Percentiles rank a stretch among this genome's conserved stretches.
Conservation (phyloP, 2,113 vertebrate genomes). For the Erythrocercus mccallii region DNA sequence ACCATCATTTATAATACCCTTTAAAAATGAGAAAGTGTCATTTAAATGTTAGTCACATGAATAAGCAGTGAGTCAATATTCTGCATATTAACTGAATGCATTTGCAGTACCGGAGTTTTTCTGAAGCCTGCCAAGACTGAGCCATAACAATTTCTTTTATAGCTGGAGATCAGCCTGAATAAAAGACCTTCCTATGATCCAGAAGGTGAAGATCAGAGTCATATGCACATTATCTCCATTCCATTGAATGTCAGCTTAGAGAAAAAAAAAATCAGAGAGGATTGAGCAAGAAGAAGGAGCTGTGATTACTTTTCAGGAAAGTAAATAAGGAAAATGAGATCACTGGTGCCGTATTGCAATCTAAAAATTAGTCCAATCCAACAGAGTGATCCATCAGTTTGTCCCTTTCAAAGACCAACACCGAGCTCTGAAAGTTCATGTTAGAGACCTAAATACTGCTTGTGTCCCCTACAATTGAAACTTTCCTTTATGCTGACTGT, state of each 20-base stretch:
- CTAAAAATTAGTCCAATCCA: background rate
- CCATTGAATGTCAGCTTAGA: background rate
- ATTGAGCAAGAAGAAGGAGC: background rate
- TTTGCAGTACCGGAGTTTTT: background rate
- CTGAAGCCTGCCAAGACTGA: background rate
- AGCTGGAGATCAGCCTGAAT: background rate
- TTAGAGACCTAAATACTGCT: background rate
- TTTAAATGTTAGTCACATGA: background rate
- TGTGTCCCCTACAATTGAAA: background rate
- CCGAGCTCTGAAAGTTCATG: background rate
- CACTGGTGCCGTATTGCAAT: background rate
- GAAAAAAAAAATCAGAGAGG: background rate
- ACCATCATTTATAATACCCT: background rate
- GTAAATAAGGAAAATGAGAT: background rate
- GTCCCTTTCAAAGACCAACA: background rate
- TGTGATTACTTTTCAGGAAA: background rate
- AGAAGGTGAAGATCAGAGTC: background rate
- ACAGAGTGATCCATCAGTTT: background rate
- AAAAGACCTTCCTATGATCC: background rate
- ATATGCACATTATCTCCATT: background rate
- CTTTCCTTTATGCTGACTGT: background rate
- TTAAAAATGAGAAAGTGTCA: slow-evolving; percentile 9
- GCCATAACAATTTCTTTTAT: background rate
- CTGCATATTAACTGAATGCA: background rate
- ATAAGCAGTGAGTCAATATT: slow-evolving; percentile 28